A percentile compares a stretch with the other conserved stretches of the same genome.
phyloP scores from a whole-genome alignment of 2,113 vertebrate genomes.

The Furnarius figulus region DNA sequence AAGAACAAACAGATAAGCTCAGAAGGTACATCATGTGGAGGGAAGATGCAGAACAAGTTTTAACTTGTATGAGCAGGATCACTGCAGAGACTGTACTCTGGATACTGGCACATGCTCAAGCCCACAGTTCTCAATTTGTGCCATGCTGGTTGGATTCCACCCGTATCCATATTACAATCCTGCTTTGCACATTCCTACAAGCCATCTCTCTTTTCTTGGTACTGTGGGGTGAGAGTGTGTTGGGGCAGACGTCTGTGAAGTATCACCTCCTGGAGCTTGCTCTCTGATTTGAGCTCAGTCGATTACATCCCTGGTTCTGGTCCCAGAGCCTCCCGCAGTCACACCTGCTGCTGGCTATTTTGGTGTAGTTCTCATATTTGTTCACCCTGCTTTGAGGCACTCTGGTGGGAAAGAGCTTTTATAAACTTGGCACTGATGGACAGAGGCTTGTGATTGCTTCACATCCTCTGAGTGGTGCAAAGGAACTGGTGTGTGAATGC shows the following conservation, averaged over 20 bases:
- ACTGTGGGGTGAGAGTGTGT: not conserved
- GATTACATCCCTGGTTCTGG: not conserved
- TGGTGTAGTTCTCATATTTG: not conserved
- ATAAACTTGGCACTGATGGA: conserved; percentile 42
- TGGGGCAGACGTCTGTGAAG: conserved; percentile 22
- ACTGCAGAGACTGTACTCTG: not conserved
- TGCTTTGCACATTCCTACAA: conserved; percentile 22
- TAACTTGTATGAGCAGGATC: conserved; percentile 4
- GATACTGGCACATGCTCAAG: conserved; percentile 30
- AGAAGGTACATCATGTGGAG: not conserved
- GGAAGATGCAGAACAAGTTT: not conserved
- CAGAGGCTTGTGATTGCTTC: conserved; percentile 16
- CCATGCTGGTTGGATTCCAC: conserved; percentile 19
- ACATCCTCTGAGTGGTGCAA: not conserved
- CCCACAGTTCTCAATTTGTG: conserved; percentile 7
- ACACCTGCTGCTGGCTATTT: conserved; percentile 54
- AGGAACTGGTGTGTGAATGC: not conserved
- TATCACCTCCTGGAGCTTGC: conserved; percentile 16
- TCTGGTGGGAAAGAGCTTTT: not conserved
- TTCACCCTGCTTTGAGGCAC: conserved; percentile 10
- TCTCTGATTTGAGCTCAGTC: not conserved
- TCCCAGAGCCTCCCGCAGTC: conserved; percentile 10
- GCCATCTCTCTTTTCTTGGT: not conserved
- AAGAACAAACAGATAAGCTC: not conserved
- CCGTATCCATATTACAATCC: not conserved